Base-by-base conservation (phyloP, 2,888 invertebrate genomes). In the Germaria angustata region DNA sequence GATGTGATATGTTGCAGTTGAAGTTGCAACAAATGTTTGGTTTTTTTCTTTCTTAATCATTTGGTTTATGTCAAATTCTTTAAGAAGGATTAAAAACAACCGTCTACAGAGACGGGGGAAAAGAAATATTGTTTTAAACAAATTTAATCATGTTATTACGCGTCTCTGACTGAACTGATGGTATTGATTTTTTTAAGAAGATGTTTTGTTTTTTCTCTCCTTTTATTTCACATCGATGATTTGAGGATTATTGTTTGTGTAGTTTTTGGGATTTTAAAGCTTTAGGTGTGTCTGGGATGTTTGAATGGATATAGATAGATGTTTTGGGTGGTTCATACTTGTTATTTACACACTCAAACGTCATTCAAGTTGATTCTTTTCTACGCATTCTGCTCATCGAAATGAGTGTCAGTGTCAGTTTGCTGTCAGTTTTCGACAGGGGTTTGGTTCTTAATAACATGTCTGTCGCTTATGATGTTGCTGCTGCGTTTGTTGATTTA, bases 1-100 rank as follows among this genome's bases (percentile, higher is more conserved):
- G 55, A 61, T 20, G 39, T 46, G 24, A 39, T 57, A 41, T 36
- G 41, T 24, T 46, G 61, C 22, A 55, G 15, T 49, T 39, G 53
- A 15, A 46, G 32, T 49, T 76, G 71, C 78, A 80, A 63, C 77
- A 77, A 77, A 80, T 82, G 75, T 72, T 63, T 57, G 11, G 2
- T 44, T 63, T 28, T 28, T 28, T 3, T 53, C 20, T 20, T 17
- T 17, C 13, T 41, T 7, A 46, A 78, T 41, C 78, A 84, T 84
- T 78, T 75, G 84, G 44, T 71, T 59, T 53, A 39, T 61, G 68
- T 81, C 84, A 75, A 80, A 55, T 65, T 39, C 17, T 76, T 81
- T 76, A 79, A 83, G 83, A 68, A 59, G 81, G 77, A 66, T 84
- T 83, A 83, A 80, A 84, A 66, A 22, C 63, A 75, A 41, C 20